Conservation (phyloP, 2,797 vertebrate species). For the Leptatherina wallacei region DNA sequence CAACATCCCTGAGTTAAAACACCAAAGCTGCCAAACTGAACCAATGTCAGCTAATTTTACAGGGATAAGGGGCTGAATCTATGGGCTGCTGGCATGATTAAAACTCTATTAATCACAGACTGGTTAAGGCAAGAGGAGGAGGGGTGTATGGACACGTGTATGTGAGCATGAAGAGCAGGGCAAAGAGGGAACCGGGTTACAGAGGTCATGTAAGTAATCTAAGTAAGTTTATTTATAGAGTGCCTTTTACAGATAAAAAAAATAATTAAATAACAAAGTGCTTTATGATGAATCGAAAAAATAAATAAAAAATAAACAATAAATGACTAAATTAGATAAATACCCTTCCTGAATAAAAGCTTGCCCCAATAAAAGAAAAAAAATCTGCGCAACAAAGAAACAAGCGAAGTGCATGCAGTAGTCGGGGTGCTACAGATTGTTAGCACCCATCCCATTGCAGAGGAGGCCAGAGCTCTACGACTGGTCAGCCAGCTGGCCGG, state of each 20-base stretch:
- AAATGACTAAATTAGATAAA: background rate
- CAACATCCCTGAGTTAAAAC: background rate
- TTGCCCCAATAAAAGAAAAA: background rate
- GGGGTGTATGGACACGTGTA: slow-evolving; percentile 10
- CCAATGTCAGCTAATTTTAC: background rate
- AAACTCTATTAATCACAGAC: slow-evolving; percentile 72
- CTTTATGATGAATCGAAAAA: background rate
- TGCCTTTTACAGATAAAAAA: background rate
- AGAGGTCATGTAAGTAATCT: slow-evolving; percentile 64
- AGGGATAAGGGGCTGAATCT: slow-evolving; percentile 10
- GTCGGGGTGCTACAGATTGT: background rate
- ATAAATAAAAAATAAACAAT: background rate
- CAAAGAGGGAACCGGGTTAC: slow-evolving; percentile 57
- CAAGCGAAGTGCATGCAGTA: no score
- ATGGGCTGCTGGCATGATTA: slow-evolving; percentile 58
- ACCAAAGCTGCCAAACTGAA: background rate
- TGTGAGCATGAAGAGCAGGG: slow-evolving; percentile 28
- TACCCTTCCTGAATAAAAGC: background rate
- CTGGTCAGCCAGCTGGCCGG: slow-evolving; percentile 40
- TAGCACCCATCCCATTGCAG: slow-evolving; percentile 58
- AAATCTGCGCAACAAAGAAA: background rate
- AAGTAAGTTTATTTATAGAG: background rate
- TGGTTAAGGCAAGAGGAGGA: slow-evolving; percentile 54
- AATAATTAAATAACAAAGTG: no score
- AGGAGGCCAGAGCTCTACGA: slow-evolving; percentile 56